Percentiles rank a stretch among this genome's conserved stretches.
Evolutionary conservation across 2,888 invertebrate species (phyloP).

Genomic region (Criorhina ranunculi): DNA sequence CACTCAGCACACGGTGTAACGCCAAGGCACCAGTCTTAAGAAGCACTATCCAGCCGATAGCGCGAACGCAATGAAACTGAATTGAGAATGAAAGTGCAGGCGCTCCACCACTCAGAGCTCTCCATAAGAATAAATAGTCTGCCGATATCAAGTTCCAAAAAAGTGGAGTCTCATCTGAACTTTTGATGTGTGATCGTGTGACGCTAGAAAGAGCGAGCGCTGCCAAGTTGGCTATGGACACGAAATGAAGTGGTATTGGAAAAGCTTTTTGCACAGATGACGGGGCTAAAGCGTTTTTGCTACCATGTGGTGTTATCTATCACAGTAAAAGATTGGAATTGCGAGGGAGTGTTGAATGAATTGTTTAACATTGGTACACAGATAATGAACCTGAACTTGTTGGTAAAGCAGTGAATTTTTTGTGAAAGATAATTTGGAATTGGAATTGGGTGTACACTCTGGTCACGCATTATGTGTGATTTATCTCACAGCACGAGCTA

Average conservation of each 20-base stretch:
- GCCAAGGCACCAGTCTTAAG: slow-evolving; percentile 25
- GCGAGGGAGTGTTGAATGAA: slow-evolving; percentile 2
- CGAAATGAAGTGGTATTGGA: slow-evolving; percentile 12
- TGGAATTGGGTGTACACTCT: no score
- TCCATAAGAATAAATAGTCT: slow-evolving; percentile 49
- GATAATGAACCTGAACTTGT: slow-evolving; percentile 23
- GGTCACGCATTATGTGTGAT: no score
- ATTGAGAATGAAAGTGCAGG: slow-evolving; percentile 47
- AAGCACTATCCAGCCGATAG: slow-evolving; percentile 62
- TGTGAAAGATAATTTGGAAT: not conserved
- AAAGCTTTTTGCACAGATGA: slow-evolving; percentile 44
- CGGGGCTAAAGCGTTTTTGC: slow-evolving; percentile 14
- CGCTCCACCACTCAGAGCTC: slow-evolving; percentile 37
- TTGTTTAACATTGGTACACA: slow-evolving; percentile 18
- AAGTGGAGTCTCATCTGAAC: slow-evolving; percentile 33
- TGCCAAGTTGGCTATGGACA: slow-evolving; percentile 61
- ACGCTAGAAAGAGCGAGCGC: slow-evolving; percentile 39
- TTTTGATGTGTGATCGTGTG: slow-evolving; percentile 60
- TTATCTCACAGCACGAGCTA: no score
- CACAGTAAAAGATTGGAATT: not conserved
- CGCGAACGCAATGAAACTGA: slow-evolving; percentile 73
- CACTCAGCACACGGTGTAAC: not conserved
- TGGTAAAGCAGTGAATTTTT: slow-evolving; percentile 18
- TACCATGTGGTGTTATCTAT: slow-evolving; percentile 38
- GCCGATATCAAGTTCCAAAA: slow-evolving; percentile 49